Evolutionary conservation across 2,113 vertebrate species (phyloP).

Genomic region (Entelurus aequoreus): DNA sequence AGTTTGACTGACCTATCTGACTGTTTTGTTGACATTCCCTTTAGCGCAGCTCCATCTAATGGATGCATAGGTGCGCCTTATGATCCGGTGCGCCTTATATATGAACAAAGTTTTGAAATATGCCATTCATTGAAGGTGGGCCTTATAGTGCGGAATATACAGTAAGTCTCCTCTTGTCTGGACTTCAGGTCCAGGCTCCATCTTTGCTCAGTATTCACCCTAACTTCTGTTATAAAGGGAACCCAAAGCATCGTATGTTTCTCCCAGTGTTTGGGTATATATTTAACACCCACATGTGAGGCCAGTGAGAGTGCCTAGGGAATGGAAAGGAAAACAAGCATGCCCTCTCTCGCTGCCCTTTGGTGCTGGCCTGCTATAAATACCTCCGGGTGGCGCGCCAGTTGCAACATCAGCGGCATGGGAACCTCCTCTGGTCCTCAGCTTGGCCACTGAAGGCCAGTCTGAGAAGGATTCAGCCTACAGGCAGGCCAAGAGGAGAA

Average conservation of each 20-base stretch:
- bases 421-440: constrained; percentile 78
- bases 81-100: too few relatives aligned
- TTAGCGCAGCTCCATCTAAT: too few relatives aligned
- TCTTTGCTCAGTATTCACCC: background rate
- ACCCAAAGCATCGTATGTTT: constrained; percentile 36
- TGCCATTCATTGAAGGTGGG: too few relatives aligned
- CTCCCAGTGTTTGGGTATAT: constrained; percentile 74
- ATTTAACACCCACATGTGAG: constrained; percentile 78
- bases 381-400: constrained; percentile 78
- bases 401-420: constrained; percentile 92
- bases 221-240: constrained; percentile 26
- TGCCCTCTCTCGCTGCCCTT: constrained; percentile 81
- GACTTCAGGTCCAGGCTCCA: constrained; percentile 43
- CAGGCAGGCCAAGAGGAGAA: constrained; percentile 29
- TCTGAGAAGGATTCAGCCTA: constrained; percentile 62
- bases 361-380: constrained; percentile 86
- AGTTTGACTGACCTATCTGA: too few relatives aligned
- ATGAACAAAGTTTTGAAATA: too few relatives aligned
- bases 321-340: constrained; percentile 96
- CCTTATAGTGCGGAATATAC: too few relatives aligned
- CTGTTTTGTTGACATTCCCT: too few relatives aligned
- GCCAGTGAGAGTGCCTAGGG: constrained; percentile 78
- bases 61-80: too few relatives aligned
- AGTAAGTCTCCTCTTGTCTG: constrained; percentile 68
- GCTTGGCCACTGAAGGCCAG: constrained; percentile 52